These are phyloP conservation scores for Hydrotaea cyrtoneurina DNA, from an alignment of 2,888 invertebrate species.

Conservation along the genomic window DNA sequence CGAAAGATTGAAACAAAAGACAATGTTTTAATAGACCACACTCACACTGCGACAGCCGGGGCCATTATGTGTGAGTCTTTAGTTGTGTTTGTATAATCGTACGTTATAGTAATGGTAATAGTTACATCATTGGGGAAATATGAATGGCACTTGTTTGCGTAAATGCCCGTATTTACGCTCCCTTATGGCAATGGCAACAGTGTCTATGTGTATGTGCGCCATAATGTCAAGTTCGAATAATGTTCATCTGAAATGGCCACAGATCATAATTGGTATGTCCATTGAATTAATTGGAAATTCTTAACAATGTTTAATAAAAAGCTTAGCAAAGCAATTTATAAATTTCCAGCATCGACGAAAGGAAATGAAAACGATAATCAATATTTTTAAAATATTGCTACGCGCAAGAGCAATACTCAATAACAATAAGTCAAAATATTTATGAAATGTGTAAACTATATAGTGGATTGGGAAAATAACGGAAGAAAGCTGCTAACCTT, in stretches of 20 bases:
- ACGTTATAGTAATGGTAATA: not conserved
- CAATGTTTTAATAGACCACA: not conserved
- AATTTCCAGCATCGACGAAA: too few relatives aligned
- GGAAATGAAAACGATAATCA: too few relatives aligned
- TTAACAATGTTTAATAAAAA: not conserved
- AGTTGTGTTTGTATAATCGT: not conserved
- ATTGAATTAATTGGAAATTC: not conserved
- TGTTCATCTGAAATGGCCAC: slow-evolving; percentile 1
- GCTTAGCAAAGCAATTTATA: not conserved
- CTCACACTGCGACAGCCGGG: not conserved
- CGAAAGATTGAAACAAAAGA: not conserved
- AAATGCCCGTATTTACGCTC: not conserved
- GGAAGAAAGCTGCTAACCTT: too few relatives aligned
- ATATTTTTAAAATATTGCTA: too few relatives aligned
- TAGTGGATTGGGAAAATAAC: too few relatives aligned
- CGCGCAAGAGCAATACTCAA: too few relatives aligned
- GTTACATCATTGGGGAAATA: not conserved
- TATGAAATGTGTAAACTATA: too few relatives aligned
- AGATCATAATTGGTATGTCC: not conserved
- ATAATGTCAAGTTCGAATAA: not conserved
- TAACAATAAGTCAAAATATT: too few relatives aligned
- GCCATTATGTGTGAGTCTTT: not conserved
- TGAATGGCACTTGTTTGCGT: not conserved
- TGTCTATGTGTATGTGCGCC: not conserved
- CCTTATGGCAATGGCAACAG: not conserved